Evolutionary conservation across 2,888 invertebrate genomes (phyloP), one percentile per base, ranked within the genome.

Genomic region (Apamea monoglypha): DNA sequence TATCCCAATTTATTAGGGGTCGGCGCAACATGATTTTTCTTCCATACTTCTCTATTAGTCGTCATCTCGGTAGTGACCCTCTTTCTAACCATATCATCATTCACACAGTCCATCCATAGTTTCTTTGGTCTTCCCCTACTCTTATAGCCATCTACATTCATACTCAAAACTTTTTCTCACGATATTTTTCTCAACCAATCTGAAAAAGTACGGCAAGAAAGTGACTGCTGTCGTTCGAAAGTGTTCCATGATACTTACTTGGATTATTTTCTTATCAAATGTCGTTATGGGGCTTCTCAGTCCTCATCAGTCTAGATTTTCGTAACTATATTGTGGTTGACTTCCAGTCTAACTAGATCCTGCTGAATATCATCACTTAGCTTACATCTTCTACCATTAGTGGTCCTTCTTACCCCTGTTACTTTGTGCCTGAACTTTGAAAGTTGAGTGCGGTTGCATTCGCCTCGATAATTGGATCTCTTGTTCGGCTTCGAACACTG

Each of bases 401-500:
- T n/a, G 56, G n/a, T 40, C 21, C 61, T 84, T 72, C 84, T 84
- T 53, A 32, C 32, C 40, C 21, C 3, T 40, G 12, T 67, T 71
- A 25, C 56, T 53, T 44, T 56, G 12, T 18, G 69, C 1, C 18
- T 25, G 36, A 70, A 76, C 69, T 83, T 66, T 64, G 74, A 74
- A 79, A 78, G 88, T 72, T 80, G 78, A 69, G 59, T 76, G 74
- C 78, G 78, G 87, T 82, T 81, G 85, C 82, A 80, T 68, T 84
- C 74, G 82, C 47, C 72, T 81, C 81, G 70, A 81, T 87, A 90
- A 88, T 88, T 88, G 87, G 77, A 86, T 80, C 82, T 82, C 84
- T 82, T 87, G 82, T 89, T 87, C 77, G 50, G 56, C 72, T 74
- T 73, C 40, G 74, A 78, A 76, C 63, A 74, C 32, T 80, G 83